Base-by-base conservation (phyloP, 2,113 vertebrate genomes). In the Apodemus speciosus region DNA sequence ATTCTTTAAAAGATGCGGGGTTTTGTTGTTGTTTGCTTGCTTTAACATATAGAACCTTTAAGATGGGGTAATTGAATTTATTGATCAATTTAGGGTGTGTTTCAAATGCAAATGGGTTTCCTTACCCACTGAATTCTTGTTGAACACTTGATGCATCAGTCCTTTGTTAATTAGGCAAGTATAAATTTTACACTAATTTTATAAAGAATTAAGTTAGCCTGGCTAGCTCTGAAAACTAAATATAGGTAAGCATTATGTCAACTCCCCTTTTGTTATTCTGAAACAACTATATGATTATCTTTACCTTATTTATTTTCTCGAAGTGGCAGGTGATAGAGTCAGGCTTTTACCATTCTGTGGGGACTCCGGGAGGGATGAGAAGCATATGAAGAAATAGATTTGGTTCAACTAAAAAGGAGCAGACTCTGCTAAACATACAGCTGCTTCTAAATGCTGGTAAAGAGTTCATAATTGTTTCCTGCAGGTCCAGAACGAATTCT, bases 141-240 rank as follows among this genome's bases (percentile, higher is more conserved):
- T 3, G 43, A 51, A 8, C 85, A 73, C 60, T 25, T 25, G 13
- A 80, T 72, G 1, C 66, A 38, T 75, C 66, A 79, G 14, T 71
- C 58, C 64, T 73, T 84, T 75, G 46, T 53, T 71, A 53, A 53
- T 53, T 69, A 56, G 8, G 23, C 11, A 56, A 49, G n/a, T 71
- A 18, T 56, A 46, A 35, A 43, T 92, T 73, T 94, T 85, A 89
- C n/a, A 51, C 81, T 71, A 77, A 43, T 38, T 69, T 94, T 80
- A 64, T 64, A 23, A 81, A 94, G 56, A n/a, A 49, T 62, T 79
- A 10, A 32, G 49, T 5, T 69, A 62, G 40, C 49, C 25, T 76
- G 40, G 15, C 0, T 90, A 40, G 56, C 20, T 76, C 85, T 81
- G 71, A 60, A 90, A 73, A 85, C 43, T 84, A 3, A 84, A 69